Conservation (phyloP, 2,113 vertebrate species). For the Xenopus borealis region DNA sequence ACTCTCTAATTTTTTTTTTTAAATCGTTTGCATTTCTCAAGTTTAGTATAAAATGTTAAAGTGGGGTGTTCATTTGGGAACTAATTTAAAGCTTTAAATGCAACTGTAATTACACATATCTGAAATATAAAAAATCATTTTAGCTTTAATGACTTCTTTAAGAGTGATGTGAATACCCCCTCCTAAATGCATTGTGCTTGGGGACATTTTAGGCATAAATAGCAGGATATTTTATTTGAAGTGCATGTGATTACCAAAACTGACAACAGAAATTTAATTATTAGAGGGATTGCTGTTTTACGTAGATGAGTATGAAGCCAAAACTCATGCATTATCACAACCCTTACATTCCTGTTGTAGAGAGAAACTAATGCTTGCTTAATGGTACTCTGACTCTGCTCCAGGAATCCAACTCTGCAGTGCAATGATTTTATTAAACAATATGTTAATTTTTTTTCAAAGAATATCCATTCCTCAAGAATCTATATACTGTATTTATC, state of each 20-base stretch:
- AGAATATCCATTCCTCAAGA: too few species aligned
- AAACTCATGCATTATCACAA: background rate
- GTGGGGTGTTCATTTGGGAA: too few species aligned
- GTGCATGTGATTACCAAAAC: constrained; percentile 11
- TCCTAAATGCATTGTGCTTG: constrained; percentile 3
- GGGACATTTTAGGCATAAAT: constrained; percentile 21
- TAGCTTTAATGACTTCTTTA: constrained; percentile 29
- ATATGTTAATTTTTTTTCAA: too few species aligned
- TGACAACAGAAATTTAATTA: background rate
- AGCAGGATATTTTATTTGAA: constrained; percentile 12
- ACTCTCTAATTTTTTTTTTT: too few species aligned
- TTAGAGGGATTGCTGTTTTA: background rate
- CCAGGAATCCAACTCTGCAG: too few species aligned
- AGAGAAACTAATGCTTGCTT: too few species aligned
- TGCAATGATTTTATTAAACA: too few species aligned
- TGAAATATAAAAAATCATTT: constrained; percentile 12
- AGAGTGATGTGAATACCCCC: constrained; percentile 7
- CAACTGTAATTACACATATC: constrained; percentile 11
- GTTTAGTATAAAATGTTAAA: too few species aligned
- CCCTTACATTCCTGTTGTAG: too few species aligned
- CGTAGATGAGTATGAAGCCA: constrained; percentile 4
- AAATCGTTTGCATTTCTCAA: too few species aligned
- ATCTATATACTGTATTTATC: too few species aligned
- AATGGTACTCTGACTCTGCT: too few species aligned
- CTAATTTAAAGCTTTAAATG: background rate